These are phyloP conservation scores for Diadema setosum DNA, from an alignment of 35 echinoderm and acorn worm genomes.

Conservation along the genomic window DNA sequence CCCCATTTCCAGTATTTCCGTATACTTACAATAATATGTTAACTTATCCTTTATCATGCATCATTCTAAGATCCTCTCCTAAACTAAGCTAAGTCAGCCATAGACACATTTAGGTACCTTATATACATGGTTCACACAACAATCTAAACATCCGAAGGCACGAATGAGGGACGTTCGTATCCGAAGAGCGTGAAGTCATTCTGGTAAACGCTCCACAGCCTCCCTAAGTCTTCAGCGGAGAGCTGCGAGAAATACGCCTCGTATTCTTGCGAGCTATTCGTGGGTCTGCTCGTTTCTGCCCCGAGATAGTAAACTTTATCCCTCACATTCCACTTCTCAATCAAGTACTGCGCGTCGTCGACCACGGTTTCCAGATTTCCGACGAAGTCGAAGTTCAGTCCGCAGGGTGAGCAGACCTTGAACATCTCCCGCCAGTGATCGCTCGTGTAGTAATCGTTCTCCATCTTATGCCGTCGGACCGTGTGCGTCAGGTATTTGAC, in stretches of 20 bases:
- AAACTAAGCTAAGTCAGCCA: too few relatives aligned
- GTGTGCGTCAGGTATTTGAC: slow-evolving; percentile 67
- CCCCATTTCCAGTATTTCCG: too few relatives aligned
- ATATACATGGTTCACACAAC: too few relatives aligned
- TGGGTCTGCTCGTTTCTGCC: slow-evolving; percentile 42
- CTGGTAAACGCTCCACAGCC: slow-evolving; percentile 65
- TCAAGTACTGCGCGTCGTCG: slow-evolving; percentile 72
- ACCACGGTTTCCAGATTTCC: slow-evolving; percentile 80
- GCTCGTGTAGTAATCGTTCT: slow-evolving; percentile 57
- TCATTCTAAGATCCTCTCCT: too few relatives aligned
- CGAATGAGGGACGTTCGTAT: slow-evolving; percentile 71
- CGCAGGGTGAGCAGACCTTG: slow-evolving; percentile 78
- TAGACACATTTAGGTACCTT: too few relatives aligned
- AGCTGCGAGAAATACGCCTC: slow-evolving; percentile 63
- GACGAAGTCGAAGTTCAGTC: slow-evolving; percentile 78
- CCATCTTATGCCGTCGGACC: slow-evolving; percentile 39
- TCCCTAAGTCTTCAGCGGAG: not conserved
- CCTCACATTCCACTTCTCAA: slow-evolving; percentile 30
- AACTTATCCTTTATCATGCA: too few relatives aligned
- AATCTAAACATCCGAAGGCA: too few relatives aligned
- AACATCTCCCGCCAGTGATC: slow-evolving; percentile 80
- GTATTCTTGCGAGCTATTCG: slow-evolving; percentile 75
- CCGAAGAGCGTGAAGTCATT: slow-evolving; percentile 75
- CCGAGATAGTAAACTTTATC: slow-evolving; percentile 75
- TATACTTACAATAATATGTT: too few relatives aligned